A percentile compares a stretch with the other conserved stretches of the same genome.
These are phyloP conservation scores for Sinodicranocentrus sp. DNA, from an alignment of 2,888 invertebrate species.

Conservation along the genomic window DNA sequence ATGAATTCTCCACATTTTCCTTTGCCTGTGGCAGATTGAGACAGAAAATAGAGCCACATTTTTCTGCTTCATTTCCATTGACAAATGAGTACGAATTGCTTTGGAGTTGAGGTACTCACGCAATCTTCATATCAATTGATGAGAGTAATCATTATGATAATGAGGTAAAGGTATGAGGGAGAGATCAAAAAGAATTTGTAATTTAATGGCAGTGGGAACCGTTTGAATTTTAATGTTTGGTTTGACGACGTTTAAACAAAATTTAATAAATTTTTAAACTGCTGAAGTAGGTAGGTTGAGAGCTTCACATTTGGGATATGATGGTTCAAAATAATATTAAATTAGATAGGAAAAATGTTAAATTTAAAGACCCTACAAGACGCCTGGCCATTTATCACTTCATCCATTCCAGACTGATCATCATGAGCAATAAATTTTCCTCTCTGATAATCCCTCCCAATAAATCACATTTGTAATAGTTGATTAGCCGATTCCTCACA, in stretches of 20 bases:
- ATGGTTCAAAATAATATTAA: too few relatives aligned
- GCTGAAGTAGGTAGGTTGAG: background rate
- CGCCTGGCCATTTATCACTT: too few relatives aligned
- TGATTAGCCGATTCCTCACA: background rate
- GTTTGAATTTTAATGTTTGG: background rate
- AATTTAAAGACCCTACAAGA: too few relatives aligned
- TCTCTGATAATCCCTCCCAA: background rate
- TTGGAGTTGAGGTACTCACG: background rate
- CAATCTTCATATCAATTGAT: too few relatives aligned
- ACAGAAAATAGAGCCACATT: background rate
- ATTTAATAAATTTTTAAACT: too few relatives aligned
- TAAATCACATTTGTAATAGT: slow-evolving; percentile 18
- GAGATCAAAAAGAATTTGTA: background rate
- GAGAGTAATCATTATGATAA: background rate
- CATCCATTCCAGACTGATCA: background rate
- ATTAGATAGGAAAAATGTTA: too few relatives aligned
- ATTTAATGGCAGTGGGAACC: background rate
- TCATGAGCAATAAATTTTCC: slow-evolving; percentile 11
- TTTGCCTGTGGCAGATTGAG: background rate
- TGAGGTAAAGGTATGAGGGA: too few relatives aligned
- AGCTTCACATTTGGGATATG: too few relatives aligned
- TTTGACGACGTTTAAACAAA: background rate
- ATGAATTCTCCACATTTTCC: background rate
- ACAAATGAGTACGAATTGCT: background rate
- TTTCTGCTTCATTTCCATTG: background rate